Percentiles rank a stretch among this genome's conserved stretches.
These are phyloP conservation scores for Emydocephalus ijimae DNA, from an alignment of 2,113 vertebrate species.

Conservation along the genomic window DNA sequence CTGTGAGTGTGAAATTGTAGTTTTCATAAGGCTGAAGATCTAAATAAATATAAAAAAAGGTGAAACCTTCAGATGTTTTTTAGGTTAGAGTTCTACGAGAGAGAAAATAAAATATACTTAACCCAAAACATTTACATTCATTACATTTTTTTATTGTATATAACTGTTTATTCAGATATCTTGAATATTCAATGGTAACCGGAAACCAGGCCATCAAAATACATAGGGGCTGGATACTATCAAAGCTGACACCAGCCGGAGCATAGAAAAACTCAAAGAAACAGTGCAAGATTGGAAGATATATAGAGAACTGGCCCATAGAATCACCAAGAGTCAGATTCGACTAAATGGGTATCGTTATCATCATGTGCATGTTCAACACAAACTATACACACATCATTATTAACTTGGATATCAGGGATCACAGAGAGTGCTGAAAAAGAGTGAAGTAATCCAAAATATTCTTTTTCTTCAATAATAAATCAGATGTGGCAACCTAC, in stretches of 20 bases:
- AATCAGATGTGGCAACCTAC: background rate
- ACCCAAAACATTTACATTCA: background rate
- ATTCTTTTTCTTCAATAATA: background rate
- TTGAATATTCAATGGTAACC: background rate
- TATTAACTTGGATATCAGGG: background rate
- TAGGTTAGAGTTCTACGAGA: background rate
- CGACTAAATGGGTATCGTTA: background rate
- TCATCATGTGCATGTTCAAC: background rate
- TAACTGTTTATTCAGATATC: background rate
- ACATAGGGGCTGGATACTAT: background rate
- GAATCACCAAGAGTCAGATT: background rate
- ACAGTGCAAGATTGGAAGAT: background rate
- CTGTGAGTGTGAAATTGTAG: slow-evolving; percentile 82
- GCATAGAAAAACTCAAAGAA: background rate
- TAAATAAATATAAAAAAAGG: slow-evolving; percentile 57
- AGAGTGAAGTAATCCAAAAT: background rate
- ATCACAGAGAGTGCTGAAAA: background rate
- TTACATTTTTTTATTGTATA: background rate
- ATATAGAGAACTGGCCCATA: background rate
- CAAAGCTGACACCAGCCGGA: background rate
- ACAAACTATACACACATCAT: background rate
- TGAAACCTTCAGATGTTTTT: slow-evolving; percentile 30
- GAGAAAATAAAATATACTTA: background rate
- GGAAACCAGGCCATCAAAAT: background rate
- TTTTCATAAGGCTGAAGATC: slow-evolving; percentile 82